These are phyloP conservation scores for Latrodectus geometricus DNA, from an alignment of 1,140 invertebrate genomes.

Conservation along the genomic window DNA sequence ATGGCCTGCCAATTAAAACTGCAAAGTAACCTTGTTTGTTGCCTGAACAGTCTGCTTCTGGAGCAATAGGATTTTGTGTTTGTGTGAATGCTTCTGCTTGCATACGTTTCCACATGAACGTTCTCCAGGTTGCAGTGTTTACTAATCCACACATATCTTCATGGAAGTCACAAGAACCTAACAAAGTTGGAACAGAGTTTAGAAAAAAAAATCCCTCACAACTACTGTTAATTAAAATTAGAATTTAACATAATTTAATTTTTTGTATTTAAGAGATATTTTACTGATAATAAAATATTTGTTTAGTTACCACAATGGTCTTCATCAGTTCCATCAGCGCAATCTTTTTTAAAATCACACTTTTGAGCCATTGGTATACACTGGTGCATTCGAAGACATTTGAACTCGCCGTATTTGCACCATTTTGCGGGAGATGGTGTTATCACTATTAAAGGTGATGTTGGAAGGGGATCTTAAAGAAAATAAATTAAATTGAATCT, in stretches of 20 bases:
- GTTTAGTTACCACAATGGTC: conserved; percentile 59
- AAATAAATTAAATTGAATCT: too few relatives aligned
- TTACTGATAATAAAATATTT: too few relatives aligned
- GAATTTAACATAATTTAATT: too few relatives aligned
- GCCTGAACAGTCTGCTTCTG: conserved; percentile 18
- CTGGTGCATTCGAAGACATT: conserved; percentile 4
- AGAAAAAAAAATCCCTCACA: too few relatives aligned
- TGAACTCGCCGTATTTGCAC: conserved; percentile 15
- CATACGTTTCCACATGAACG: conserved; percentile 18
- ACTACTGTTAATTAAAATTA: too few relatives aligned
- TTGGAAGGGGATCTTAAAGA: conserved; percentile 48
- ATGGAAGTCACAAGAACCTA: conserved; percentile 64
- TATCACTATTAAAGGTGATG: neutral
- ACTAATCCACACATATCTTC: conserved; percentile 62
- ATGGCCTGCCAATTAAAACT: conserved; percentile 28
- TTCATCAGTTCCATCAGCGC: conserved; percentile 69
- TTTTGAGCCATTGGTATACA: conserved; percentile 50
- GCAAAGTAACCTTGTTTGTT: conserved; percentile 41
- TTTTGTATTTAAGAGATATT: too few relatives aligned
- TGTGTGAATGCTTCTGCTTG: conserved; percentile 8
- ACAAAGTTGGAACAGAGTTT: too few relatives aligned
- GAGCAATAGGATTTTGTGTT: neutral
- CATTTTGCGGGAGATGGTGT: neutral
- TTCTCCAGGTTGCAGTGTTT: conserved; percentile 17
- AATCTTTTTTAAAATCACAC: conserved; percentile 69